Percentiles rank a stretch among this genome's conserved stretches.
These are phyloP conservation scores for Drosophila nigrodunni DNA, from an alignment of 1,140 invertebrate species.

Conservation along the genomic window DNA sequence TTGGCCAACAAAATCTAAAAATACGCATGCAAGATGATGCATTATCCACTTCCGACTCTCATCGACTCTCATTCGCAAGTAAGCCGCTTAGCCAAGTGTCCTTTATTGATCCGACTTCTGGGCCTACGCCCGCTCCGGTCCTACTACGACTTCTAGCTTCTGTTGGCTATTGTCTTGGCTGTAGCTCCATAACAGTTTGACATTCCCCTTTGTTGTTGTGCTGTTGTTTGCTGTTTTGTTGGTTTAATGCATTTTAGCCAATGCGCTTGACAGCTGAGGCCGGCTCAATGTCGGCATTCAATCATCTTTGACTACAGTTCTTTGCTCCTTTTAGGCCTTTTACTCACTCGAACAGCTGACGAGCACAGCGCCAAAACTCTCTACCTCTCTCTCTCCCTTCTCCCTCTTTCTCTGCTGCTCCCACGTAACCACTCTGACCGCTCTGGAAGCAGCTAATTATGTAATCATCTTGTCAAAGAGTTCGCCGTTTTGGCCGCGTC, in stretches of 20 bases:
- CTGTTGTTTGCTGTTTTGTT: slow-evolving; percentile 32
- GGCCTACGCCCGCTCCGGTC: neutral
- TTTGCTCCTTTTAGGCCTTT: slow-evolving; percentile 15
- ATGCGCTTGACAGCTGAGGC: slow-evolving; percentile 76
- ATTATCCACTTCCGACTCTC: slow-evolving; percentile 77
- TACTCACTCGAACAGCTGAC: slow-evolving; percentile 42
- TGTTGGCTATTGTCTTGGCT: slow-evolving; percentile 44
- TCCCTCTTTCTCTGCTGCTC: neutral
- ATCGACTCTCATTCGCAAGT: slow-evolving; percentile 42
- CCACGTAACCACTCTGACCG: slow-evolving; percentile 34
- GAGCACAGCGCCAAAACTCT: neutral
- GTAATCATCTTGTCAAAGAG: slow-evolving; percentile 71
- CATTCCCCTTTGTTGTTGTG: slow-evolving; percentile 26
- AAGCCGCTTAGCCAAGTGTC: slow-evolving; percentile 78
- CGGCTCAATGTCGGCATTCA: slow-evolving; percentile 51
- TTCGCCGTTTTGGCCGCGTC: slow-evolving; percentile 39
- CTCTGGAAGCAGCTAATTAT: slow-evolving; percentile 71
- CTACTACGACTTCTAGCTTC: slow-evolving; percentile 14
- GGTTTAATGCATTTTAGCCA: slow-evolving; percentile 77
- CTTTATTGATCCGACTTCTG: slow-evolving; percentile 48
- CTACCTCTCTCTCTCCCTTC: neutral
- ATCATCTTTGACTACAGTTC: slow-evolving; percentile 37
- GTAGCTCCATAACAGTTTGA: slow-evolving; percentile 31
- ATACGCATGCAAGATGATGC: slow-evolving; percentile 74
- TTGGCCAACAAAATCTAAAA: slow-evolving; percentile 6